Conservation (phyloP, 2,888 invertebrate species). For the Malachius bipustulatus region DNA sequence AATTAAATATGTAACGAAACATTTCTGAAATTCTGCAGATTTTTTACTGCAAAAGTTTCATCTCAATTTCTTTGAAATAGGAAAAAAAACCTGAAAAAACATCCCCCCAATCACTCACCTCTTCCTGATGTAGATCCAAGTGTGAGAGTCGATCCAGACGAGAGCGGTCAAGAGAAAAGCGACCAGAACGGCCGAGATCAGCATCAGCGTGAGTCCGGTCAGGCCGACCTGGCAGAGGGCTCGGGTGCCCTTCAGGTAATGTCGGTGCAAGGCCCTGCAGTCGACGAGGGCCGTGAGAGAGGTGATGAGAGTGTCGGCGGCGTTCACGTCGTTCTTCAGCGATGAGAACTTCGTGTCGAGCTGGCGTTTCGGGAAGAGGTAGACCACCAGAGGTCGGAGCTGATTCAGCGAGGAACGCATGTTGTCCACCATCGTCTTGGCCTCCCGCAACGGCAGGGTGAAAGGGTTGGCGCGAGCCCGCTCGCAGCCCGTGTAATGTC, state of each 20-base stretch:
- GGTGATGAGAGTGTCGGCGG: slow-evolving; percentile 60
- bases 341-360: slow-evolving; percentile 65
- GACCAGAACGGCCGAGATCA: slow-evolving; percentile 74
- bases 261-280: slow-evolving; percentile 71
- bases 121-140: slow-evolving; percentile 93
- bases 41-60: no score
- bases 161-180: slow-evolving; percentile 84
- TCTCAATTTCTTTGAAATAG: no score
- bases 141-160: slow-evolving; percentile 90
- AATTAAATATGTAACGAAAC: no score
- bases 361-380: slow-evolving; percentile 38
- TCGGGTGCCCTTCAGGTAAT: slow-evolving; percentile 67
- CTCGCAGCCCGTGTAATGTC: slow-evolving; percentile 66
- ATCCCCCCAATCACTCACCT: no score
- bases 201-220: slow-evolving; percentile 72
- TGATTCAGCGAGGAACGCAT: slow-evolving; percentile 41
- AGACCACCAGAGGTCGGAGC: slow-evolving; percentile 40
- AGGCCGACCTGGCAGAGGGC: slow-evolving; percentile 76
- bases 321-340: slow-evolving; percentile 64
- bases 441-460: slow-evolving; percentile 69
- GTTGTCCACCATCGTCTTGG: slow-evolving; percentile 37
- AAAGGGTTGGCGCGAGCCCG: slow-evolving; percentile 68
- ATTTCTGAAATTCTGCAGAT: no score
- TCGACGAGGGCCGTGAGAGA: slow-evolving; percentile 61
- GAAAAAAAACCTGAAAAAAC: slow-evolving; percentile 4